Conservation (phyloP, 2,113 vertebrate genomes). For the Lichenostomus cassidix region DNA sequence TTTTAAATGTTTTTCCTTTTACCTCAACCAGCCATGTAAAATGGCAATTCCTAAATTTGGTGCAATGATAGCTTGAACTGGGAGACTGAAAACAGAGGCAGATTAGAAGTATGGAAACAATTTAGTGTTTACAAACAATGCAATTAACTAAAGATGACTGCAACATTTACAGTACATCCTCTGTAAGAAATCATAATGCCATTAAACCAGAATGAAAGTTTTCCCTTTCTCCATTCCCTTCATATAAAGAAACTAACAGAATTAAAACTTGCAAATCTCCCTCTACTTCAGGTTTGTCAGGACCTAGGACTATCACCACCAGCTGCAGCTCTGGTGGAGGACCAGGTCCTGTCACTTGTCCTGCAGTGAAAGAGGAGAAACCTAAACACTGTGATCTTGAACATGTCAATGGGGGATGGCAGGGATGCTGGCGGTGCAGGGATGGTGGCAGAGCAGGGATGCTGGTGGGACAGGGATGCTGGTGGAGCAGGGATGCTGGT, state of each 20-base stretch:
- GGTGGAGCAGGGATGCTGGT: accelerated
- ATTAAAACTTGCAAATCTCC: not conserved
- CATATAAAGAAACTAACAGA: not conserved
- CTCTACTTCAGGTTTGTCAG: not conserved
- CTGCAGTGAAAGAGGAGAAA: not conserved
- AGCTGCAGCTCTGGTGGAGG: not conserved
- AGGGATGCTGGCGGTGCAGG: not conserved
- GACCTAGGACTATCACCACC: not conserved
- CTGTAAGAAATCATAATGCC: not conserved
- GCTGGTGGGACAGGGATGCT: accelerated
- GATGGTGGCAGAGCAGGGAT: not conserved
- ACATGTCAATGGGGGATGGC: accelerated
- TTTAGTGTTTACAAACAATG: not conserved
- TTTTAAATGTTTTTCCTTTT: not conserved
- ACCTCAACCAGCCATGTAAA: not conserved
- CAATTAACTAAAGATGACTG: not conserved
- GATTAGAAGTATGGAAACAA: not conserved
- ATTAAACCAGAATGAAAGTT: not conserved
- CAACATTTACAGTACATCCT: not conserved
- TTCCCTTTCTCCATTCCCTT: not conserved
- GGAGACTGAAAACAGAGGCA: not conserved
- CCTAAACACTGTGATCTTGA: too few relatives aligned
- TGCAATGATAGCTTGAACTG: not conserved
- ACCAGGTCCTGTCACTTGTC: too few relatives aligned
- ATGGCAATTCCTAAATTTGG: not conserved